Evolutionary conservation across 2,113 vertebrate species (phyloP).

Genomic region (Xiphophorus couchianus): DNA sequence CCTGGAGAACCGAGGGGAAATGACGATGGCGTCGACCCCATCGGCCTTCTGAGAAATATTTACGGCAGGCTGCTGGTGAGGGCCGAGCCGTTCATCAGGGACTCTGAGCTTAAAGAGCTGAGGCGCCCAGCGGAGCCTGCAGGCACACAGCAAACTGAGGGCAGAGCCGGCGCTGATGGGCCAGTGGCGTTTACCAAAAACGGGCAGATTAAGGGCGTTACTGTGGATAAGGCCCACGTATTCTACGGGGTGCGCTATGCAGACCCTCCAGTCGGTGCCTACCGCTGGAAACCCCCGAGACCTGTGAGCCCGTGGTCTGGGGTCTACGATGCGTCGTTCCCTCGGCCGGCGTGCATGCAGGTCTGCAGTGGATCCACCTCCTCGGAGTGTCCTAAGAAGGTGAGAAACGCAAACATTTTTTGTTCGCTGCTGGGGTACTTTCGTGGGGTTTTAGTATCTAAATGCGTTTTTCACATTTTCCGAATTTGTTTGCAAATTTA

Average conservation of each 20-base stretch:
- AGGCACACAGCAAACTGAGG: slow-evolving; percentile 21
- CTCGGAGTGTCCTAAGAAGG: slow-evolving; percentile 67
- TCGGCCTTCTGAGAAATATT: slow-evolving; percentile 61
- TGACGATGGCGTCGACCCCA: slow-evolving; percentile 47
- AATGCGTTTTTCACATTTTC: neutral
- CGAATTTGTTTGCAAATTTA: too few relatives aligned
- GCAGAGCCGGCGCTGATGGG: slow-evolving; percentile 18
- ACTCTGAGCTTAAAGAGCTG: slow-evolving; percentile 30
- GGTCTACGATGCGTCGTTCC: slow-evolving; percentile 76
- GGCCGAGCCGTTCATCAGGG: slow-evolving; percentile 42
- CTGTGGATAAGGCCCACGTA: slow-evolving; percentile 66
- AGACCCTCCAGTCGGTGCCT: slow-evolving; percentile 73
- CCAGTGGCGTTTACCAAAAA: slow-evolving; percentile 71
- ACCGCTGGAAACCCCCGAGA: slow-evolving; percentile 79
- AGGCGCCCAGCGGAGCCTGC: slow-evolving; percentile 12
- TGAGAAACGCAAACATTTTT: slow-evolving; percentile 39
- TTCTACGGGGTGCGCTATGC: slow-evolving; percentile 81
- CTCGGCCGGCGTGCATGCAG: slow-evolving; percentile 77
- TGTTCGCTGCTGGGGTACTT: neutral
- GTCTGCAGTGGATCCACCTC: slow-evolving; percentile 61
- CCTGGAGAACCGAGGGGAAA: slow-evolving; percentile 39
- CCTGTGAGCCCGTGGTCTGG: slow-evolving; percentile 66
- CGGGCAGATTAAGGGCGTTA: slow-evolving; percentile 62
- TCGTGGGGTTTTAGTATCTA: too few relatives aligned
- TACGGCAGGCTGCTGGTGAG: slow-evolving; percentile 35